Percentiles rank a stretch among this genome's conserved stretches.
Conservation (phyloP, 2,888 invertebrate genomes). For the Trichopoda pennipes region DNA sequence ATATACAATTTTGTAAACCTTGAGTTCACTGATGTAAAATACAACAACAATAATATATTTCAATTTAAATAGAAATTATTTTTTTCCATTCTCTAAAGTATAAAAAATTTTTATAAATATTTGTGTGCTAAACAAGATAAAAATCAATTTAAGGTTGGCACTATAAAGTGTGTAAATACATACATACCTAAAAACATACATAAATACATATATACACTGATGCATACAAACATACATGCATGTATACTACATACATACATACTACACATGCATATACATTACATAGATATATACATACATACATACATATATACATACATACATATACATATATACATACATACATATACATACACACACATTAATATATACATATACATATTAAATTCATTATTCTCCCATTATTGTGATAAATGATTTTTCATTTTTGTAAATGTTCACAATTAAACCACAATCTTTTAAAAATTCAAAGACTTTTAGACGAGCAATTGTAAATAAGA, state of each 20-base stretch:
- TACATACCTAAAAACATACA: background rate
- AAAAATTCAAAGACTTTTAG: conserved; percentile 45
- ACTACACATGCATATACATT: background rate
- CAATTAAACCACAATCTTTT: conserved; percentile 58
- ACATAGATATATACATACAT: background rate
- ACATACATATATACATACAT: background rate
- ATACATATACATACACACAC: background rate
- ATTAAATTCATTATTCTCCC: conserved; percentile 8
- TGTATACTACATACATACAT: background rate
- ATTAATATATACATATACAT: background rate
- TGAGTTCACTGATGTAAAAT: background rate
- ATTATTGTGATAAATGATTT: conserved; percentile 17
- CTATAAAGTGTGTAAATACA: too few relatives aligned
- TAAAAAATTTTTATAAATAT: conserved; percentile 6
- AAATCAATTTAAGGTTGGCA: conserved; percentile 19
- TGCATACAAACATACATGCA: background rate
- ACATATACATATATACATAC: background rate
- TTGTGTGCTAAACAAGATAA: conserved; percentile 7
- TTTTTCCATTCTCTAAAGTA: background rate
- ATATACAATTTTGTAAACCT: conserved; percentile 2
- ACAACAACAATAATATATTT: conserved; percentile 1
- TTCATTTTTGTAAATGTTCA: conserved; percentile 37
- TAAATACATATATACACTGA: background rate
- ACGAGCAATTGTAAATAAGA: conserved; percentile 20
- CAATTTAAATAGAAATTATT: background rate